phyloP scores from a whole-genome alignment of 2,888 invertebrate genomes.

The Cabera pusaria region DNA sequence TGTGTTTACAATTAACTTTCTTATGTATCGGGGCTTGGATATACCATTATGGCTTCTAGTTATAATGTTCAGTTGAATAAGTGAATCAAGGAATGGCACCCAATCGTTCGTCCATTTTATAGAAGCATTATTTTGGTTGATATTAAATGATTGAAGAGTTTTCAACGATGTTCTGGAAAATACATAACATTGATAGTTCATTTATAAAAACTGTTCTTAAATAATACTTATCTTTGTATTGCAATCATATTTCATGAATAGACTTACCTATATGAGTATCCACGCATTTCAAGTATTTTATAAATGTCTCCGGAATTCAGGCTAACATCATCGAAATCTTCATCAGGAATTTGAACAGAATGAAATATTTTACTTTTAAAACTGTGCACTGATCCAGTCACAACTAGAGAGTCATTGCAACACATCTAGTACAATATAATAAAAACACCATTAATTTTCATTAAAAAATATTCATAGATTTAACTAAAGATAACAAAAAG shows the following conservation, averaged over 20 bases:
- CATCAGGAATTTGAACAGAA: background rate
- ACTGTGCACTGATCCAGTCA: conserved; percentile 16
- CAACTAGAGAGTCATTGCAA: conserved; percentile 15
- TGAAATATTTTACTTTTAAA: conserved; percentile 1
- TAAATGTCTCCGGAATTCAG: conserved; percentile 25
- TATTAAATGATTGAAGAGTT: conserved; percentile 22
- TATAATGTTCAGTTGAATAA: conserved; percentile 31
- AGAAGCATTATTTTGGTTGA: conserved; percentile 20
- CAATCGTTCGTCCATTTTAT: conserved; percentile 29
- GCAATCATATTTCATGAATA: too few relatives aligned
- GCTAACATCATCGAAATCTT: conserved; percentile 17
- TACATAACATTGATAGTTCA: too few relatives aligned
- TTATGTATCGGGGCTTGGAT: conserved; percentile 26
- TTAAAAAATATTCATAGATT: too few relatives aligned
- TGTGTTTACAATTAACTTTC: conserved; percentile 17
- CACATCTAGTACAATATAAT: conserved; percentile 8
- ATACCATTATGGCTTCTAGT: conserved; percentile 24
- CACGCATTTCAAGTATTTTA: conserved; percentile 18
- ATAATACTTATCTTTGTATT: too few relatives aligned
- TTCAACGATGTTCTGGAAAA: too few relatives aligned
- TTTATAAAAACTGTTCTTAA: too few relatives aligned
- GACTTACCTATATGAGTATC: conserved; percentile 24
- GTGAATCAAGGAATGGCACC: conserved; percentile 30
- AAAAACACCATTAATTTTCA: too few relatives aligned
- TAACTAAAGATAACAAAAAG: too few relatives aligned